phyloP scores from a whole-genome alignment of 2,888 invertebrate species.

The Girardia tigrina region DNA sequence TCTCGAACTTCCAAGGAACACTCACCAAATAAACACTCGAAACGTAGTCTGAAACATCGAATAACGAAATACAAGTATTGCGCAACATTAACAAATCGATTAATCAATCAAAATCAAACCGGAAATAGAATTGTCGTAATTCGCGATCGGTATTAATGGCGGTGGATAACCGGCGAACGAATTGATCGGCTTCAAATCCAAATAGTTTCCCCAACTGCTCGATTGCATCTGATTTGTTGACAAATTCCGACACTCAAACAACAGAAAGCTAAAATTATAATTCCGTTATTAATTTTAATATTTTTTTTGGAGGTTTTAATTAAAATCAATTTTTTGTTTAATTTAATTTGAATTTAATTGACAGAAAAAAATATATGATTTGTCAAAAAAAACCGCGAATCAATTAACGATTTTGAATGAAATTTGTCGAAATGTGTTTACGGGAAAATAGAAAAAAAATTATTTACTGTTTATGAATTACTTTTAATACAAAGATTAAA shows the following conservation, averaged over 20 bases:
- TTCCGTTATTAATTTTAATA: no score
- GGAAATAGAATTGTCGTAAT: neutral
- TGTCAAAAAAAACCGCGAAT: no score
- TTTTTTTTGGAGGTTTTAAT: no score
- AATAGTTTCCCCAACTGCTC: neutral
- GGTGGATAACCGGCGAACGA: neutral
- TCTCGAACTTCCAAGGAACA: no score
- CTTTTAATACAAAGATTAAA: conserved; percentile 17
- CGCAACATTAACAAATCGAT: neutral
- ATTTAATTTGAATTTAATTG: no score
- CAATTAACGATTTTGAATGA: no score
- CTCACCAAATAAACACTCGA: neutral
- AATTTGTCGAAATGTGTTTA: no score
- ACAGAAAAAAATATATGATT: no score
- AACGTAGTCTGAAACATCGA: neutral
- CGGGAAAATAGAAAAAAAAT: neutral
- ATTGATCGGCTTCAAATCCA: neutral
- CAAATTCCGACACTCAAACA: no score
- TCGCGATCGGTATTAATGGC: neutral
- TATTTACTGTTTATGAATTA: conserved; percentile 19
- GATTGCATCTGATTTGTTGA: conserved; percentile 2
- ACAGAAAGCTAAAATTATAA: no score
- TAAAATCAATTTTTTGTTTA: no score
- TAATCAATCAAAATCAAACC: no score
- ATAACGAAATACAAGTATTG: neutral